Evolutionary conservation across 2,888 invertebrate species (phyloP).

Genomic region (Selenia dentaria): DNA sequence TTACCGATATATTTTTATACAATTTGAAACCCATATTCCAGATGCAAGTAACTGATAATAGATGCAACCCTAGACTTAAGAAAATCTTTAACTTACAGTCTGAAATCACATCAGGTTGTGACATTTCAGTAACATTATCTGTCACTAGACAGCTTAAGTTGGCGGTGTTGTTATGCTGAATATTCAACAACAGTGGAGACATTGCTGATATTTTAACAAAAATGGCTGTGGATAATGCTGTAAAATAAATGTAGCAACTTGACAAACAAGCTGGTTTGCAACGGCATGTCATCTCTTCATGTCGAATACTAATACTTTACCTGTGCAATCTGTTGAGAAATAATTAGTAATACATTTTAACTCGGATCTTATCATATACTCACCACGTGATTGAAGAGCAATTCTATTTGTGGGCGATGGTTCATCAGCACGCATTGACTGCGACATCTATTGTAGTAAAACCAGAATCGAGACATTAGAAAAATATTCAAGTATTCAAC

Average conservation of each 20-base stretch:
- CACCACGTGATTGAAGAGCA: constrained; percentile 48
- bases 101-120: no score
- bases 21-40: not conserved
- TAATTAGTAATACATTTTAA: constrained; percentile 25
- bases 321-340: constrained; percentile 39
- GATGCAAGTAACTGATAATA: no score
- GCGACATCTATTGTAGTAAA: constrained; percentile 74
- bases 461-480: constrained; percentile 80
- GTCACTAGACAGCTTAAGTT: no score
- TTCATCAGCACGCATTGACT: constrained; percentile 47
- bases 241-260: no score
- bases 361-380: constrained; percentile 50
- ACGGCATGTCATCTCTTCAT: no score
- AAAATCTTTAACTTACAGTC: no score
- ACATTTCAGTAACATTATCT: no score
- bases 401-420: constrained; percentile 46
- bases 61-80: not conserved
- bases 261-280: no score
- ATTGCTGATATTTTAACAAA: not conserved
- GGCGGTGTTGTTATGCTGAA: constrained; percentile 1
- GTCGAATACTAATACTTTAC: constrained; percentile 23
- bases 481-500: constrained; percentile 21
- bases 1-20: not conserved
- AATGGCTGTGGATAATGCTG: constrained; percentile 14
- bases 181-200: constrained; percentile 1